Conservation (phyloP, 1,140 invertebrate species). For the Dryas iulia region DNA sequence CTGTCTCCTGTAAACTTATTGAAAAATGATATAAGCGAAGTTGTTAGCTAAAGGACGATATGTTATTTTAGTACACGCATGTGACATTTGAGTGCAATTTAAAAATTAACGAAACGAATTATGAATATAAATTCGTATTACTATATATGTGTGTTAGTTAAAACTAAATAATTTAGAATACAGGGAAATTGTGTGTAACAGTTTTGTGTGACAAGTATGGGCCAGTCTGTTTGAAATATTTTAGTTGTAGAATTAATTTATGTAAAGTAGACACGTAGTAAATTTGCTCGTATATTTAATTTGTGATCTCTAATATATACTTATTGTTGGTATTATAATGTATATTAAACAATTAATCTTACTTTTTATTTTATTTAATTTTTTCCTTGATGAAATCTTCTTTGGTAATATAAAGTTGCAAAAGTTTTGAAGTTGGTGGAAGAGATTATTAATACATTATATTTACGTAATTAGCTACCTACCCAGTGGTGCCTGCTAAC, state of each 20-base stretch:
- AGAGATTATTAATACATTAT: too few relatives aligned
- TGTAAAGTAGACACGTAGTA: slow-evolving; percentile 21
- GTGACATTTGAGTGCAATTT: neutral
- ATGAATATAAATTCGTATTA: neutral
- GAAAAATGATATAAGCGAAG: too few relatives aligned
- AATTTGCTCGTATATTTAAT: slow-evolving; percentile 30
- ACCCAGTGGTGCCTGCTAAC: too few relatives aligned
- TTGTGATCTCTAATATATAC: slow-evolving; percentile 58
- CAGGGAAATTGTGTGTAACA: neutral
- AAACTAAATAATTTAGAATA: neutral
- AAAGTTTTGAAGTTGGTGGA: too few relatives aligned
- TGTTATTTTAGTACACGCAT: neutral
- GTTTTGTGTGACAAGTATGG: neutral
- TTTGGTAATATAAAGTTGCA: neutral
- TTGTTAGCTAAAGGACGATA: too few relatives aligned
- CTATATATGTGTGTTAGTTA: neutral
- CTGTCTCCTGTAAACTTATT: too few relatives aligned
- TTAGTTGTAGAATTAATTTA: neutral
- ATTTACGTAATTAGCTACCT: too few relatives aligned
- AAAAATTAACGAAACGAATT: neutral
- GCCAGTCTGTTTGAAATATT: neutral
- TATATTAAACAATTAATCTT: slow-evolving; percentile 26
- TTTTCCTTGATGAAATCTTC: neutral
- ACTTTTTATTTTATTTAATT: slow-evolving; percentile 18
- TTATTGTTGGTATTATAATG: slow-evolving; percentile 41